Evolutionary conservation across 2,888 invertebrate species (phyloP).

Genomic region (Agrotis clavis): DNA sequence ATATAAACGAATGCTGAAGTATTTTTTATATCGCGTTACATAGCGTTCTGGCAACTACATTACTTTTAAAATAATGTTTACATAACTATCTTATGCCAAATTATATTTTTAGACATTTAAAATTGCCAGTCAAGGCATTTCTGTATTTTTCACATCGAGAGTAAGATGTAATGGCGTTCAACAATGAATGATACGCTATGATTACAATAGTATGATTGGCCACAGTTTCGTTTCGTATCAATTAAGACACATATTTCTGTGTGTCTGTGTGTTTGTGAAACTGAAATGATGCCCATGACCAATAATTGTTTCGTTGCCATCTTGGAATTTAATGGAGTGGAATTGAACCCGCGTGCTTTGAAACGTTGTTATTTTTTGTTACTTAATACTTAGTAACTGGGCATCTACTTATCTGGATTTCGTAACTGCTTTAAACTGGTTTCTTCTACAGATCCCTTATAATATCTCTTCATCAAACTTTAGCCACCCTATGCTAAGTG

Average conservation of each 20-base stretch:
- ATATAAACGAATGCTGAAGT: not conserved
- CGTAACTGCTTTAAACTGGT: not conserved
- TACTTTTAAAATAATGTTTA: not conserved
- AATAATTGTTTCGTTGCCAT: constrained; percentile 37
- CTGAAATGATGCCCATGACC: constrained; percentile 8
- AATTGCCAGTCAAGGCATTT: not conserved
- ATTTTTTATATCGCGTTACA: not conserved
- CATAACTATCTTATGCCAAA: not conserved
- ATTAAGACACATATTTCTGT: constrained; percentile 42
- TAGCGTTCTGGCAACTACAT: not conserved
- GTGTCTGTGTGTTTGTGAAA: constrained; percentile 20
- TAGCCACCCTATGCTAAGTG: too few species aligned
- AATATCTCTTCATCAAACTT: too few species aligned
- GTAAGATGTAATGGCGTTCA: not conserved
- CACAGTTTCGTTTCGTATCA: constrained; percentile 21
- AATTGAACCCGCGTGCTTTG: constrained; percentile 22
- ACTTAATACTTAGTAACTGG: not conserved
- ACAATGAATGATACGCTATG: constrained; percentile 27
- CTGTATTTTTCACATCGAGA: constrained; percentile 5
- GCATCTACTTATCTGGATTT: not conserved
- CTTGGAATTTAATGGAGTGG: constrained; percentile 29
- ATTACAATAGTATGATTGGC: constrained; percentile 9
- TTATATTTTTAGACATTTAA: not conserved
- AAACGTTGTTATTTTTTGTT: constrained; percentile 3
- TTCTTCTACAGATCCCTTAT: not conserved